Base-by-base conservation (phyloP, 1,140 invertebrate genomes). In the Aphelenchoides avenae region DNA sequence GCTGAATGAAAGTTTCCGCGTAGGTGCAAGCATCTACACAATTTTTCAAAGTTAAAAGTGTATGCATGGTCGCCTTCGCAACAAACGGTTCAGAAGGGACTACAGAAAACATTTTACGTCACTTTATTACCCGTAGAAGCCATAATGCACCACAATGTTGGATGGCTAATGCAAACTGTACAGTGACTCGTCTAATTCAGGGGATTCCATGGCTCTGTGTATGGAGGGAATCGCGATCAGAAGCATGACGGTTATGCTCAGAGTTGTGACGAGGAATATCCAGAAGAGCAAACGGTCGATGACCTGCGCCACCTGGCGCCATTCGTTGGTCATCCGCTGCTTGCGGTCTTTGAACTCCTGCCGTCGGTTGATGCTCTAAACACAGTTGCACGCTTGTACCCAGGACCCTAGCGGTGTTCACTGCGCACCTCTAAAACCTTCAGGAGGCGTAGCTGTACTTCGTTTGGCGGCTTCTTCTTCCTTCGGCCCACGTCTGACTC, bases 211-310 rank as follows among this genome's bases (percentile, higher is more conserved):
- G 18, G 59, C 27, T 11, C 48, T 22, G 42, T 68, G 59, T 9
- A 50, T 20, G 2, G 80, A 50, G 1, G 80, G 80, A n/a, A 81
- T 68, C 44, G 82, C 73, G 27, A 81, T 64, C 1, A 84, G 72
- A 48, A 84, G 78, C 1, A 80, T 66, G 33, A 81, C 65, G 0
- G 81, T 81, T 5, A 82, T 82, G 24, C 80, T 64, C 11, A 79
- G 54, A 1, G 83, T 83, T 18, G 80, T 76, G 15, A 80, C 57
- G 15, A 83, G 77, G 68, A 84, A 84, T 20, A 84, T 75, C 78
- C 81, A 84, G 71, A 84, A 84, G 15, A 84, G 77, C 31, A 84
- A 77, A 33, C 82, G 68, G 67, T 84, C 83, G 5, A 84, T 77
- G 44, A 79, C 77, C 58, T 81, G 75, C 9, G 83, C 84, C 20